Base-by-base conservation (phyloP, 2,797 vertebrate genomes). In the Rhabdophis nuchalis region DNA sequence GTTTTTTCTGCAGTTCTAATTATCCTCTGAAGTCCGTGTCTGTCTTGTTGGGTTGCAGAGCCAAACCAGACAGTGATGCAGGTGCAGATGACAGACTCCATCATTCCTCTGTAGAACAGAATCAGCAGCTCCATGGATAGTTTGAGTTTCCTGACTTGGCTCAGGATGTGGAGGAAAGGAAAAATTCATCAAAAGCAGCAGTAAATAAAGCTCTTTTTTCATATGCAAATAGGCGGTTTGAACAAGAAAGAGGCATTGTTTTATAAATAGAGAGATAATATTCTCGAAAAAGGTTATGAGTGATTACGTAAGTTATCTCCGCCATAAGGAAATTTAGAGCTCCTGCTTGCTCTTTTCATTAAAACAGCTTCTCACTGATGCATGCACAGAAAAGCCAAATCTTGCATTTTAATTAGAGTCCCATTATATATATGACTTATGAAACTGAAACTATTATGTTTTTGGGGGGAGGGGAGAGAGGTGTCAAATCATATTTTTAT, bases 231-330 rank as follows among this genome's bases (percentile, higher is more conserved):
- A 88, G 85, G 88, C 96, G 95, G 96, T 97, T 96, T 90, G 93
- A 97, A 96, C 96, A 96, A 97, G 97, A 97, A 91, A 95, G 96
- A 97, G 96, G 96, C 97, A 98, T 98, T 98, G 98, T 98, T 98
- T 98, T 97, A 97, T 97, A 98, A 98, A 97, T 89, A 97, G 97
- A 93, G 96, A 97, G 98, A 98, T 98, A 98, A 98, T 97, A 97
- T 98, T 98, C 97, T 97, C 95, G 96, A 97, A 96, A 98, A 97
- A 98, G 98, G 98, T 98, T 98, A 98, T 92, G 93, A 64, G 93
- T 97, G 97, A 98, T 98, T 98, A 97, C 94, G 90, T 96, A 98
- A 98, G 97, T 97, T 98, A 98, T 98, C 98, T 97, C 97, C 95
- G 95, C 97, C 96, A 96, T 96, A 96, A 97, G 96, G 96, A 98